Conservation (phyloP, 2,797 vertebrate species). For the Sebastes steindachneri region DNA sequence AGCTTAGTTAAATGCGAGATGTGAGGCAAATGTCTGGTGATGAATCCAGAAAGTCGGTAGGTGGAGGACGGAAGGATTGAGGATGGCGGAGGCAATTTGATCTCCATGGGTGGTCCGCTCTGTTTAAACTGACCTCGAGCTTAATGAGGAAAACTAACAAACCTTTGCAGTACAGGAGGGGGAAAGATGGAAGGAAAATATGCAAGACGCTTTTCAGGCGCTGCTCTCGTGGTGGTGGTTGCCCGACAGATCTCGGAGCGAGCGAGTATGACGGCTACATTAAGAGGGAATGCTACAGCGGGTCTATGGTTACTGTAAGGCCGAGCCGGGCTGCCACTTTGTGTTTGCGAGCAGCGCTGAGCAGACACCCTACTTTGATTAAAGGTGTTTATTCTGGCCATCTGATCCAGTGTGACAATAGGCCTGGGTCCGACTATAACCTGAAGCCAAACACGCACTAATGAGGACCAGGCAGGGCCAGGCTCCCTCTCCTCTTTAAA, state of each 20-base stretch:
- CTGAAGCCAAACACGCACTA: conserved; percentile 76
- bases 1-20: conserved; percentile 17
- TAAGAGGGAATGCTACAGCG: conserved; percentile 48
- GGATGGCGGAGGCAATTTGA: conserved; percentile 43
- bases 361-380: conserved; percentile 79
- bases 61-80: conserved; percentile 11
- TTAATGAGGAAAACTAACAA: conserved; percentile 66
- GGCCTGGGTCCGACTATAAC: conserved; percentile 55
- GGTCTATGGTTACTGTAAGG: conserved; percentile 67
- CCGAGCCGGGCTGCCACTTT: conserved; percentile 67
- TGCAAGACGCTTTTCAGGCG: conserved; percentile 18
- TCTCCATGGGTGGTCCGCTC: conserved; percentile 71
- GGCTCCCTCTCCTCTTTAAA: conserved; percentile 53
- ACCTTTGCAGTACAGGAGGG: conserved; percentile 24
- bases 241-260: not conserved
- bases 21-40: conserved; percentile 22
- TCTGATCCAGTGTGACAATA: conserved; percentile 82
- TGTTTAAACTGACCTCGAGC: conserved; percentile 59
- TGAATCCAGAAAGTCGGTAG: conserved; percentile 10
- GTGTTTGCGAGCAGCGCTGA: conserved; percentile 66
- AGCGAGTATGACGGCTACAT: conserved; percentile 34
- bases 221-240: not conserved
- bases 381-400: conserved; percentile 82
- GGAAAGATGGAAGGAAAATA: not conserved
- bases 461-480: conserved; percentile 76